A percentile compares a stretch with the other conserved stretches of the same genome.
Conservation (phyloP, 1,140 invertebrate genomes). For the Drosophila parabipectinata region DNA sequence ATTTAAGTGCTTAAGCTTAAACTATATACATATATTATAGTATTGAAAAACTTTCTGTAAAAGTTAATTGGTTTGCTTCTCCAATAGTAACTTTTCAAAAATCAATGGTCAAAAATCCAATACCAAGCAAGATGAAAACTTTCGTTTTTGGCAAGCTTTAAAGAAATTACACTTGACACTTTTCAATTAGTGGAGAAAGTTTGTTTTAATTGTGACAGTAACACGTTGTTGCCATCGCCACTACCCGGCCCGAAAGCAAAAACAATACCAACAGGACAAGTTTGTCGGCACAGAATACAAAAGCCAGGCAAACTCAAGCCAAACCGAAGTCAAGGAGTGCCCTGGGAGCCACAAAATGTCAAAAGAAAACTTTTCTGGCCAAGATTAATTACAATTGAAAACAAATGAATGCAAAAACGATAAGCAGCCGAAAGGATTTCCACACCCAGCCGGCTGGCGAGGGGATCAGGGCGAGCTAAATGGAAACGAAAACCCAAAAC, state of each 20-base stretch:
- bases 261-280: slow-evolving; percentile 58
- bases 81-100: background rate
- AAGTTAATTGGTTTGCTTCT: background rate
- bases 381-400: slow-evolving; percentile 83
- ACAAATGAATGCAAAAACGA: slow-evolving; percentile 83
- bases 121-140: slow-evolving; percentile 15
- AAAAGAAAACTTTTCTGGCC: slow-evolving; percentile 75
- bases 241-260: slow-evolving; percentile 30
- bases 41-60: background rate
- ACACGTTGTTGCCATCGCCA: slow-evolving; percentile 55
- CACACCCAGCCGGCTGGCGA: slow-evolving; percentile 27
- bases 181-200: slow-evolving; percentile 78
- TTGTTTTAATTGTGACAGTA: slow-evolving; percentile 82
- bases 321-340: slow-evolving; percentile 35
- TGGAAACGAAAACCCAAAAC: slow-evolving; percentile 49
- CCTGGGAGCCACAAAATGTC: slow-evolving; percentile 75
- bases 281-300: slow-evolving; percentile 47
- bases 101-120: slow-evolving; percentile 25
- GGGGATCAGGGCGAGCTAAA: slow-evolving; percentile 10
- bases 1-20: background rate
- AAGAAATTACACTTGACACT: slow-evolving; percentile 79
- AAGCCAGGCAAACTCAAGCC: slow-evolving; percentile 36
- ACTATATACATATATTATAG: too few species aligned
- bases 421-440: slow-evolving; percentile 78
- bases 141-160: slow-evolving; percentile 59